These are phyloP conservation scores for Miltochrista miniata DNA, from an alignment of 2,888 invertebrate genomes.

Conservation along the genomic window DNA sequence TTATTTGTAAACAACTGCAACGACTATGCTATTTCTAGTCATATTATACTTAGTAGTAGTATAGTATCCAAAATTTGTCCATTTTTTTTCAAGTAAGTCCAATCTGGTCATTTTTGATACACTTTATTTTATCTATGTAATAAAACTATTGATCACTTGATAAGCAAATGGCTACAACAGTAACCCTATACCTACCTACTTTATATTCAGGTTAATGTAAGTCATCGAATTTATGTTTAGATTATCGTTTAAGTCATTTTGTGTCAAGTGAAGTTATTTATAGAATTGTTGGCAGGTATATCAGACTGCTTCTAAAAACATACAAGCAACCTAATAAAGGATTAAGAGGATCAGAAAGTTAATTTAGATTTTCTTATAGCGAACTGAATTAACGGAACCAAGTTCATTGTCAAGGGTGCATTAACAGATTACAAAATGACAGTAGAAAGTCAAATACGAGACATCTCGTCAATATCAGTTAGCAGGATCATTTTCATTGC, in stretches of 20 bases:
- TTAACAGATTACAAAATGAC: no score
- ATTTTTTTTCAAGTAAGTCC: no score
- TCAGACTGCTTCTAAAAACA: neutral
- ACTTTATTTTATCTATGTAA: neutral
- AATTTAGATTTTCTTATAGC: no score
- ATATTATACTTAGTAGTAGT: no score
- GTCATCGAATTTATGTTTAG: neutral
- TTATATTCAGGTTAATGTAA: neutral
- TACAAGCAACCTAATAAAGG: neutral
- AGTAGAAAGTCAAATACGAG: no score
- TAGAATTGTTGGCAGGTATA: neutral
- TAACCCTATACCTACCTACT: neutral
- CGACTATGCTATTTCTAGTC: no score
- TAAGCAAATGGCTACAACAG: neutral
- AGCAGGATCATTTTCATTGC: no score
- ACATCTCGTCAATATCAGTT: no score
- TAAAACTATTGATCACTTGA: neutral
- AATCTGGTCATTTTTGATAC: neutral
- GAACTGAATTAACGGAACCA: no score
- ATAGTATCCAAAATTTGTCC: no score
- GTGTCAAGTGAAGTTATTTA: neutral
- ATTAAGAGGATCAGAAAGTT: neutral
- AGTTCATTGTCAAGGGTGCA: no score
- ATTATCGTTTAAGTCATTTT: neutral
- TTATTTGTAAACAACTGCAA: no score